phyloP scores from a whole-genome alignment of 1,140 invertebrate species.

The Lucilia cuprina region DNA sequence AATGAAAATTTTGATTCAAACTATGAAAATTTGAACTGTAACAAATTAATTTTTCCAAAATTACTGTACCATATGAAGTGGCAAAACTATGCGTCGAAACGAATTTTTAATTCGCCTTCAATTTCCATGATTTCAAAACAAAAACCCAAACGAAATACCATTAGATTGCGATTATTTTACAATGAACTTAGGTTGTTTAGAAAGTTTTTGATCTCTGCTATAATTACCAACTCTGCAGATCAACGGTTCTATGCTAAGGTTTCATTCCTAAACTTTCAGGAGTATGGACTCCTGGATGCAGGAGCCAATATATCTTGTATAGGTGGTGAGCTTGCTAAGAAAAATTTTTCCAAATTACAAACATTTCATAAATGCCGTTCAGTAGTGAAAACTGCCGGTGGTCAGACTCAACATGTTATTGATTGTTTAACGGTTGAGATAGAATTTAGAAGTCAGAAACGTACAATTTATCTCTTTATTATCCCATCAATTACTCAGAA shows the following conservation, averaged over 20 bases:
- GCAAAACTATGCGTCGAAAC: constrained; percentile 1
- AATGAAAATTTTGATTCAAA: too few relatives aligned
- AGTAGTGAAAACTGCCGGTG: not conserved
- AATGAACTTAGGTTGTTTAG: not conserved
- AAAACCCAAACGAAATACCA: not conserved
- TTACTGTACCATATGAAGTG: not conserved
- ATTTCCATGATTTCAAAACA: not conserved
- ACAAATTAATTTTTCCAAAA: not conserved
- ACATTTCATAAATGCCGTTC: not conserved
- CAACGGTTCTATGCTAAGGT: constrained; percentile 15
- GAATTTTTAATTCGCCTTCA: not conserved
- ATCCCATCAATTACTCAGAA: not conserved
- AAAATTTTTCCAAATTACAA: constrained; percentile 11
- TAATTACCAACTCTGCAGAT: not conserved
- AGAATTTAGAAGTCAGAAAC: not conserved
- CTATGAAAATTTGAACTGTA: too few relatives aligned
- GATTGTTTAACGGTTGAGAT: not conserved
- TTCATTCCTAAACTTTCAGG: not conserved
- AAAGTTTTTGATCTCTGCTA: not conserved
- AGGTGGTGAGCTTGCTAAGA: not conserved
- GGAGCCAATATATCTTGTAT: constrained; percentile 23
- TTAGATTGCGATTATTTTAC: not conserved
- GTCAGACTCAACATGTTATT: not conserved
- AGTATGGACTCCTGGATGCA: constrained; percentile 13
- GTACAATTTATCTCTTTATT: not conserved